These are phyloP conservation scores for Leptonema lineaticorne DNA, from an alignment of 1,140 invertebrate species.

Conservation along the genomic window DNA sequence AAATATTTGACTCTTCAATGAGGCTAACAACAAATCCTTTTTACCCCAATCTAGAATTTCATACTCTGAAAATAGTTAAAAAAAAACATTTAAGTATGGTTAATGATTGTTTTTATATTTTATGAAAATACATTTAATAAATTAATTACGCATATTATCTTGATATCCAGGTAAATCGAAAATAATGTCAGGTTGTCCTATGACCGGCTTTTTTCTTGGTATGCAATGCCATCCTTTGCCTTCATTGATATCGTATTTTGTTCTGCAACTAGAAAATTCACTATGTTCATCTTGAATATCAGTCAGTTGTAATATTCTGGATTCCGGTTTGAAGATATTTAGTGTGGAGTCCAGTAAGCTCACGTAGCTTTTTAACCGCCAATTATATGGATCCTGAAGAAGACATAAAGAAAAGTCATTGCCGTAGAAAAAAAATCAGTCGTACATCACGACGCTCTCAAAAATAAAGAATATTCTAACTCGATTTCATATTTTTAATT, in stretches of 20 bases:
- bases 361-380: slow-evolving; percentile 12
- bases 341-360: not conserved
- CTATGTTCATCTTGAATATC: not conserved
- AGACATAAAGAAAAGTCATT: not conserved
- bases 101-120: not conserved
- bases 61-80: slow-evolving; percentile 29
- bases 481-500: too few species aligned
- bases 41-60: slow-evolving; percentile 36
- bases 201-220: slow-evolving; percentile 30
- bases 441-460: too few species aligned
- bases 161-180: slow-evolving; percentile 37
- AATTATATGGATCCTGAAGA: slow-evolving; percentile 25
- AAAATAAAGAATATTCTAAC: too few species aligned
- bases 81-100: not conserved
- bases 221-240: slow-evolving; percentile 25
- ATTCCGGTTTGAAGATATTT: not conserved
- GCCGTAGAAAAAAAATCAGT: too few species aligned
- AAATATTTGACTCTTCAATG: slow-evolving; percentile 26
- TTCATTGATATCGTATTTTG: slow-evolving; percentile 2
- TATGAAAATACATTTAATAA: not conserved
- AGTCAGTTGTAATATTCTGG: not conserved
- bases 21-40: slow-evolving; percentile 26
- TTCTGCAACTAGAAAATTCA: not conserved
- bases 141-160: slow-evolving; percentile 31
- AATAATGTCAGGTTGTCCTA: slow-evolving; percentile 32